Conservation (phyloP, 2,113 vertebrate genomes). For the Theristicus caerulescens region DNA sequence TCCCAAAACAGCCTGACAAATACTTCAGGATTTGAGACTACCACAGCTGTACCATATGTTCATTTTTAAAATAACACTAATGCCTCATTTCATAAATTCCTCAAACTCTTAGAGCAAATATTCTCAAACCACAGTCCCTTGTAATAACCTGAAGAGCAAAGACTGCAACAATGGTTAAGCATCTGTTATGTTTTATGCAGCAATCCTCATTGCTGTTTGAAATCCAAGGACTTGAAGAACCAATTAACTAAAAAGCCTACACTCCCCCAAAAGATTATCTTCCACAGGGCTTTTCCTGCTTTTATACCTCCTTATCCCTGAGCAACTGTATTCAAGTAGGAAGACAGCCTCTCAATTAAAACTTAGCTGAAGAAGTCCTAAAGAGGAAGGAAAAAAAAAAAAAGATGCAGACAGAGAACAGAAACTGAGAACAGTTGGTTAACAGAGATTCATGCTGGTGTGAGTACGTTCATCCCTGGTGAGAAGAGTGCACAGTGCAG, state of each 20-base stretch:
- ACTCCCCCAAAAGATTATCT: not conserved
- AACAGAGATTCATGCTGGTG: not conserved
- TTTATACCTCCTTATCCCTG: not conserved
- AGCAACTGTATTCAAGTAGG: not conserved
- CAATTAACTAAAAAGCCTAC: constrained; percentile 37
- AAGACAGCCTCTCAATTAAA: not conserved
- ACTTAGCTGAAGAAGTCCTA: not conserved
- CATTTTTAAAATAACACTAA: not conserved
- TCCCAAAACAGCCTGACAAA: not conserved
- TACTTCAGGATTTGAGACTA: not conserved
- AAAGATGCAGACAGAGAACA: not conserved
- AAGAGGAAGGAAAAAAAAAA: not conserved
- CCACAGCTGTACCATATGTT: not conserved
- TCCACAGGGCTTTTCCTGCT: not conserved
- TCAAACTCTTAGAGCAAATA: not conserved
- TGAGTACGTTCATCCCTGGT: not conserved
- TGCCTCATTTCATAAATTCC: not conserved
- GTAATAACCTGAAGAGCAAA: constrained; percentile 19
- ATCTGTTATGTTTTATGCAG: constrained; percentile 4
- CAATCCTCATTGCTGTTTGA: not conserved
- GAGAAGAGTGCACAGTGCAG: not conserved
- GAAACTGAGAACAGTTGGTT: not conserved
- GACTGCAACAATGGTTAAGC: not conserved
- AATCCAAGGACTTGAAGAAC: not conserved
- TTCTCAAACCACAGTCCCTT: not conserved